Evolutionary conservation across 1,140 invertebrate genomes (phyloP).

Genomic region (Bradynema listronoti): DNA sequence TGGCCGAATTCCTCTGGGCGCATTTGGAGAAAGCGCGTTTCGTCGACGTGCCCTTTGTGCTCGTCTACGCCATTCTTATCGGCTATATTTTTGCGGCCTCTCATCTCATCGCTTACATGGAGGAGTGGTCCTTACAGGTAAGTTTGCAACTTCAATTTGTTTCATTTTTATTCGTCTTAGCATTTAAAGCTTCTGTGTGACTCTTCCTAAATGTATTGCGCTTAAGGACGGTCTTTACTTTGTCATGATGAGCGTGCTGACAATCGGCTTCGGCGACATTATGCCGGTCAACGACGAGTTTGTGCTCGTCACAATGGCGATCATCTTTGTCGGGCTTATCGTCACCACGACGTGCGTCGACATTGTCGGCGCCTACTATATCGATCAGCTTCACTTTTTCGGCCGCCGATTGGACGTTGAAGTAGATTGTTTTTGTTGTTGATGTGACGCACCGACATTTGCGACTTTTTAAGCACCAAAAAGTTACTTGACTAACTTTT

Average conservation of each 20-base stretch:
- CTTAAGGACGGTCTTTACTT: conserved; percentile 50
- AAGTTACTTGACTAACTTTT: no score
- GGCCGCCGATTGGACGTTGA: conserved; percentile 49
- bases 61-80: conserved; percentile 45
- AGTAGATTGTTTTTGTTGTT: conserved; percentile 13
- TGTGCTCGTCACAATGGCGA: conserved; percentile 34
- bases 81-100: conserved; percentile 44
- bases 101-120: conserved; percentile 46
- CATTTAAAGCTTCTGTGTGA: no score
- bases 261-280: conserved; percentile 56
- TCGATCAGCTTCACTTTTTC: conserved; percentile 55
- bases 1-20: conserved; percentile 57
- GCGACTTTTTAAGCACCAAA: no score
- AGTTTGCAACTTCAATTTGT: no score
- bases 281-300: conserved; percentile 51
- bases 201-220: no score
- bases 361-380: conserved; percentile 56
- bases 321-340: conserved; percentile 50
- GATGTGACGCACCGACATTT: background rate
- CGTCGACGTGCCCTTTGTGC: conserved; percentile 50
- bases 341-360: conserved; percentile 55
- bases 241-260: conserved; percentile 55
- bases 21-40: conserved; percentile 57
- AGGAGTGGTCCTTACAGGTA: conserved; percentile 37
- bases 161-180: no score